These are phyloP conservation scores for Apteryx mantelli DNA, from an alignment of 2,113 vertebrate species.

Conservation along the genomic window DNA sequence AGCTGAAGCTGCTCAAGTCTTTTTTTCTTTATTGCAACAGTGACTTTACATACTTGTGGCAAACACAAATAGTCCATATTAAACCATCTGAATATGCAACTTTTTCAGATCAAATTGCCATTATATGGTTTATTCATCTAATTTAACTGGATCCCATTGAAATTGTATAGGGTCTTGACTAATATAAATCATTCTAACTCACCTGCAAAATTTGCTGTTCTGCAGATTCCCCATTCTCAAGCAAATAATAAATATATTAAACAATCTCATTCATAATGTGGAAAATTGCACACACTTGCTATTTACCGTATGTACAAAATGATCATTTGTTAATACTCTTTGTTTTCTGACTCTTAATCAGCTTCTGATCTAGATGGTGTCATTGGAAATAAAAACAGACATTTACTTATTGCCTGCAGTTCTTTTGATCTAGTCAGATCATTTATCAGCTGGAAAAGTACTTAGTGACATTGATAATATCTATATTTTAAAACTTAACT, in stretches of 20 bases:
- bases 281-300: not conserved
- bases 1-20: not conserved
- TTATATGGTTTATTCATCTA: not conserved
- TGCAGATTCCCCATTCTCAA: not conserved
- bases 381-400: not conserved
- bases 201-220: not conserved
- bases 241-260: constrained; percentile 42
- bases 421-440: constrained; percentile 8
- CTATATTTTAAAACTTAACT: constrained; percentile 2
- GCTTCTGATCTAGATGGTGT: not conserved
- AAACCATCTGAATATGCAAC: not conserved
- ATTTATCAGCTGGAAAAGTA: constrained; percentile 22
- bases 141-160: not conserved
- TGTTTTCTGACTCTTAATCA: not conserved
- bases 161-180: not conserved
- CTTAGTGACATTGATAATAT: not conserved
- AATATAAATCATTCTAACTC: not conserved
- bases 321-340: constrained; percentile 43
- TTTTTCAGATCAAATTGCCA: not conserved
- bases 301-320: constrained; percentile 38
- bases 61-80: not conserved
- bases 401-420: not conserved
- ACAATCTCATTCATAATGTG: not conserved
- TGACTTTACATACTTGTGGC: not conserved
- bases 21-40: not conserved